Evolutionary conservation across 1,140 invertebrate species (phyloP), one percentile per base, ranked within the genome.

Genomic region (Drusus annulatus): DNA sequence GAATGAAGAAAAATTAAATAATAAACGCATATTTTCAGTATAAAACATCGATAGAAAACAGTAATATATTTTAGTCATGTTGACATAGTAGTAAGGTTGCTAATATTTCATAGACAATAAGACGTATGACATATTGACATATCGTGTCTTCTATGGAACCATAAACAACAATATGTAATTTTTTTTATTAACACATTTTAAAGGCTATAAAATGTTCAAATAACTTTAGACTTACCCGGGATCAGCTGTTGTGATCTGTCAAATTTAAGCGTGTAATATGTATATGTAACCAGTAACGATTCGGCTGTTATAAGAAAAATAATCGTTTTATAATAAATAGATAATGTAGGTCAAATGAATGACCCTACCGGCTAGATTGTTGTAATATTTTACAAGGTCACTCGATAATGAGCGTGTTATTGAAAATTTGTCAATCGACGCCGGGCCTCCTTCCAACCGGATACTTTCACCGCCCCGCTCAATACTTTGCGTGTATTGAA

Each of bases 381-480:
- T 45, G 50, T 51, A 16, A 50, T 52, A 25, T 52, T 71, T n/a
- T 23, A 51, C 68, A 75, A 75, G 71, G 71, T 75, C 71, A 31
- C 17, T 19, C 21, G 54, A 75, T 58, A 56, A 75, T 75, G 71
- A 75, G 6, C 19, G 45, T 25, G n/a, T 17, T 31, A 28, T 17
- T 58, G 54, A 31, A 25, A 36, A 36, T 58, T 58, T 56, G 54
- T 75, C 10, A 75, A n/a, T 75, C 54, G 36, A 54, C 71, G 51
- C 54, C 36, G 25, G n/a, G 25, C 71, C 51, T 23, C 52, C 71
- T 75, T 58, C 54, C 51, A 58, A 23, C 76, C 36, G 63, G 21
- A 6, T 68, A 23, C 62, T 78, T 78, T 78, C 76, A 68, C 76
- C 58, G 50, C 63, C 36, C 63, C 45, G 63, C 16, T 58, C 71